Percentiles rank a stretch among this genome's conserved stretches.
Evolutionary conservation across 1,140 invertebrate species (phyloP).

Genomic region (Carcinoscorpius rotundicauda): DNA sequence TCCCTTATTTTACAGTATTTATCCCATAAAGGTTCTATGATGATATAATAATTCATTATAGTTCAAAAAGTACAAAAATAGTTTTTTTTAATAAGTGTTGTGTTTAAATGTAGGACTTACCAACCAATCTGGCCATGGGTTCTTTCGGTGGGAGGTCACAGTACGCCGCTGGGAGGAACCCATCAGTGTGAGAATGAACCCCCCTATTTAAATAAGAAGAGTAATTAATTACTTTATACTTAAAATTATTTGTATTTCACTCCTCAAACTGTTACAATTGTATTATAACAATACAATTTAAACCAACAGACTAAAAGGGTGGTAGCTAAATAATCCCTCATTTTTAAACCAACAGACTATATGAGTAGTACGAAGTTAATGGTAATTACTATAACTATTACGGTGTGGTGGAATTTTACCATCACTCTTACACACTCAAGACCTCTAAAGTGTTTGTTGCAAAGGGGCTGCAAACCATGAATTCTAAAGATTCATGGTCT

Average conservation of each 20-base stretch:
- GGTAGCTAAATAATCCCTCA: no score
- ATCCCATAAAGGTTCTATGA: no score
- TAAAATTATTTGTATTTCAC: not conserved
- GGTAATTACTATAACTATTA: no score
- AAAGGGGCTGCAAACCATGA: no score
- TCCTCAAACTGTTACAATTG: not conserved
- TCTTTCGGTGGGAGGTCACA: conserved; percentile 37
- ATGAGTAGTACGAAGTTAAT: no score
- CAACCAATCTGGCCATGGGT: conserved; percentile 36
- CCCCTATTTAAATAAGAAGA: conserved; percentile 28
- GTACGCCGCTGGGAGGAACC: conserved; percentile 37
- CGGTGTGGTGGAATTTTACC: no score
- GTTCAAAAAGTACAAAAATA: not conserved
- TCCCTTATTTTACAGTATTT: not conserved
- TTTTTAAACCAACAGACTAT: not conserved
- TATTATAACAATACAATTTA: not conserved
- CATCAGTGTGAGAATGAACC: conserved; percentile 37
- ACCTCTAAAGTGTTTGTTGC: no score
- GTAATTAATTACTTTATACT: conserved; percentile 4
- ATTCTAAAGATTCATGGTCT: no score
- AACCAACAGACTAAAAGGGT: not conserved
- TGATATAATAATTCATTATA: not conserved
- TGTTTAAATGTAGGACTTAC: conserved; percentile 20
- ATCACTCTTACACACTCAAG: no score
- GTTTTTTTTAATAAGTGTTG: not conserved